These are phyloP conservation scores for Spisula solida DNA, from an alignment of 2,888 invertebrate genomes.

Conservation along the genomic window DNA sequence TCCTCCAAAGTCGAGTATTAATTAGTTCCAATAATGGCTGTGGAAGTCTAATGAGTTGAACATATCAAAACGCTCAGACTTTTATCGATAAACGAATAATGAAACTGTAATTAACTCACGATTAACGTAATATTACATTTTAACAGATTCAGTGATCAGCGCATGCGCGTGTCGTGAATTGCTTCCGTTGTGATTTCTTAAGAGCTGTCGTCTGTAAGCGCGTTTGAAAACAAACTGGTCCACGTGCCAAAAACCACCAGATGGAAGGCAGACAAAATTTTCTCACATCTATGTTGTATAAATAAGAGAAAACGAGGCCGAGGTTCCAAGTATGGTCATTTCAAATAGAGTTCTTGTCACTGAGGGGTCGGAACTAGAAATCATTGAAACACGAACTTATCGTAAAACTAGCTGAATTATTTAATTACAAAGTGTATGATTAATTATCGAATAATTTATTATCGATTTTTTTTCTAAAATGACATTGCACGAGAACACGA, in stretches of 20 bases:
- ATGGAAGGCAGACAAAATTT: conserved; percentile 60
- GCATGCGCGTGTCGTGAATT: conserved; percentile 68
- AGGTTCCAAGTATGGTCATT: conserved; percentile 13
- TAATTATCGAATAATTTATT: background rate
- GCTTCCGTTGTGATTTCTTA: conserved; percentile 62
- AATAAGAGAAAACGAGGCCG: conserved; percentile 43
- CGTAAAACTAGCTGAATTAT: background rate
- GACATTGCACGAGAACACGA: background rate
- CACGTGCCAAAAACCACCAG: conserved; percentile 64
- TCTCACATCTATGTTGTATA: conserved; percentile 64
- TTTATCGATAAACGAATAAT: conserved; percentile 65
- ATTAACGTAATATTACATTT: conserved; percentile 68
- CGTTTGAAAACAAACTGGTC: conserved; percentile 56
- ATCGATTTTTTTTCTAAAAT: background rate
- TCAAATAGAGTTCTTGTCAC: background rate
- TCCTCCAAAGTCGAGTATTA: conserved; percentile 3
- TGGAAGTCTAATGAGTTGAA: conserved; percentile 39
- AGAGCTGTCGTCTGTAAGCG: conserved; percentile 57
- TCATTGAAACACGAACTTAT: background rate
- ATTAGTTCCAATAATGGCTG: conserved; percentile 33
- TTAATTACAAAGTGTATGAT: background rate
- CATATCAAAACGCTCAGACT: conserved; percentile 45
- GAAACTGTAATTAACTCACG: conserved; percentile 63
- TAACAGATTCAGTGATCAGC: conserved; percentile 55
- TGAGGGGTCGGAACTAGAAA: background rate